Evolutionary conservation across 2,113 vertebrate genomes (phyloP), one percentile per base, ranked within the genome.

Genomic region (Grammomys dolichurus): DNA sequence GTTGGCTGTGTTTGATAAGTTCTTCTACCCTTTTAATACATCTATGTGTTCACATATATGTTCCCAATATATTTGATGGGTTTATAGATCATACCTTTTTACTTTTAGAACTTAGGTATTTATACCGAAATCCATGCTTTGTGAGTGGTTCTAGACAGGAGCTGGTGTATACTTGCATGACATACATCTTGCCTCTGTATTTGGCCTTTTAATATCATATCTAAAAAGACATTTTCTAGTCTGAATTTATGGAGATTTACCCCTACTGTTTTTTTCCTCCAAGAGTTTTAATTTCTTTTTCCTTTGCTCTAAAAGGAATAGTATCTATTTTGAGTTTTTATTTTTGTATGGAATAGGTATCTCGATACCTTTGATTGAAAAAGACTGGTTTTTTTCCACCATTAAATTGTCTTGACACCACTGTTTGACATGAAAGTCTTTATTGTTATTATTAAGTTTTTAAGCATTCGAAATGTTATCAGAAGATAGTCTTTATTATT

Each of bases 401-500:
- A 77, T 67, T 88, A 75, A 78, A 76, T 60, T 94, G 43, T 93
- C 28, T 93, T 91, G 40, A 48, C 26, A 73, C n/a, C 36, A 5
- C 0, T 91, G n/a, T n/a, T 43, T 43, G 93, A 56, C 31, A 48
- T 70, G 28, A 91, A 88, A 76, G 70, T 88, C 19, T 88, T 46
- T 86, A 67, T 48, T 86, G 28, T 17, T 80, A 36, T 17, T 80
- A 36, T 13, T 63, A 84, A 60, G 8, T 12, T 67, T 86, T 54
- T 87, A 87, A 26, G 19, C 33, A n/a, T 70, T n/a, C 65, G 72
- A 70, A 87, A 54, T 72, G 46, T 36, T 69, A 51, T 8, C 17
- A 87, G 46, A 87, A 67, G n/a, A 48, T 75, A 14, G 81, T 90
- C 28, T 94, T 69, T 91, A 82, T 43, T 82, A 48, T 31, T 85